These are phyloP conservation scores for Chelon auratus DNA, from an alignment of 2,797 vertebrate species.

Conservation along the genomic window DNA sequence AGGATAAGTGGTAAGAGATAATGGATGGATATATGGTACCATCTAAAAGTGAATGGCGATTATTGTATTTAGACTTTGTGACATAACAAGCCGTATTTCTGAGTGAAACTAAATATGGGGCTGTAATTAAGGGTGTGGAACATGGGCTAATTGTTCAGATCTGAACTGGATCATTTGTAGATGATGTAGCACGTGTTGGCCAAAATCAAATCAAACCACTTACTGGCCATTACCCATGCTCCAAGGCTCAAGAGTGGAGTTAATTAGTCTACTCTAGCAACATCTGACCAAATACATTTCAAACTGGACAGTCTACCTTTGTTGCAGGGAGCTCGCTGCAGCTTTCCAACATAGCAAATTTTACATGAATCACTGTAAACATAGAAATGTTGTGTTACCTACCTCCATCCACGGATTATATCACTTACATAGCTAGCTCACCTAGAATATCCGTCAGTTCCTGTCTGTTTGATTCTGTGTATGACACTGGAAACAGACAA, in stretches of 20 bases:
- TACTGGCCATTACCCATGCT: background rate
- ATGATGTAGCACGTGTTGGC: background rate
- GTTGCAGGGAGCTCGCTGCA: background rate
- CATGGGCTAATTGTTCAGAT: background rate
- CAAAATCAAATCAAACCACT: background rate
- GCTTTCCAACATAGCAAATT: background rate
- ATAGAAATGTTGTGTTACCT: too few species aligned
- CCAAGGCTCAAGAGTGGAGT: background rate
- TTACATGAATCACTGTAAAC: background rate
- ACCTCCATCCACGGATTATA: too few species aligned
- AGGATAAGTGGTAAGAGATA: too few species aligned
- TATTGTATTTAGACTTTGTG: background rate
- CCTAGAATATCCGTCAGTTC: background rate
- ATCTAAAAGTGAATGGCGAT: background rate
- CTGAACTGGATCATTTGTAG: background rate
- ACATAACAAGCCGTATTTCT: background rate
- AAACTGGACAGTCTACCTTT: background rate
- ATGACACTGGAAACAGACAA: background rate
- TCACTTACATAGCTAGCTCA: background rate
- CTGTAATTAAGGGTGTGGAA: too few species aligned
- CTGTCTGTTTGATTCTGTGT: background rate
- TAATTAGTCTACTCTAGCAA: background rate
- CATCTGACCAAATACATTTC: background rate
- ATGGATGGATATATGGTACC: too few species aligned
- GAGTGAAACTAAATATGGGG: background rate